A percentile compares a stretch with the other conserved stretches of the same genome.
phyloP scores from a whole-genome alignment of 2,797 vertebrate species.

The Carapus acus region DNA sequence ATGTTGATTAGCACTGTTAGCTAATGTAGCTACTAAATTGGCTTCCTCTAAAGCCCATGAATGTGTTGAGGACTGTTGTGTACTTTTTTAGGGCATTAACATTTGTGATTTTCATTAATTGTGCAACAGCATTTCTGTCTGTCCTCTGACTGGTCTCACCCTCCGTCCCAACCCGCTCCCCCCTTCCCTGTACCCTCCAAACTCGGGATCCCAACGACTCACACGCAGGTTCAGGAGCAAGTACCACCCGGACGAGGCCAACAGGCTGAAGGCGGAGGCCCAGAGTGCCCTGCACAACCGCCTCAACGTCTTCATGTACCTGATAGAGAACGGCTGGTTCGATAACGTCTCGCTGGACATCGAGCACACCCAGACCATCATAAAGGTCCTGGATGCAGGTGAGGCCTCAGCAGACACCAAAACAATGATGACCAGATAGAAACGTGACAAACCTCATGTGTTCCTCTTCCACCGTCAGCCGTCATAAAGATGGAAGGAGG shows the following conservation, averaged over 20 bases:
- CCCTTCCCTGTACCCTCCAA: slow-evolving; percentile 46
- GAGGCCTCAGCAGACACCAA: slow-evolving; percentile 4
- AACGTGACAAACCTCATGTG: slow-evolving; percentile 6
- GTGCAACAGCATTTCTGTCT: slow-evolving; percentile 29
- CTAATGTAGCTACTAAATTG: too few species aligned
- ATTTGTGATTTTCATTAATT: neutral
- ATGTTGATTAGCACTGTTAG: neutral
- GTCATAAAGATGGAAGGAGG: slow-evolving; percentile 97
- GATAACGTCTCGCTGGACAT: slow-evolving; percentile 84
- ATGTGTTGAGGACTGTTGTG: too few species aligned
- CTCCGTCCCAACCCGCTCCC: slow-evolving; percentile 51
- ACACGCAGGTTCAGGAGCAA: slow-evolving; percentile 87
- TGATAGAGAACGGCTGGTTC: slow-evolving; percentile 85
- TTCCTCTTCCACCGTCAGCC: slow-evolving; percentile 59
- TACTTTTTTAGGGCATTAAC: too few species aligned
- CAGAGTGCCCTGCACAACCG: slow-evolving; percentile 81
- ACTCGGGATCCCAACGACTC: slow-evolving; percentile 43
- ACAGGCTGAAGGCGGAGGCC: slow-evolving; percentile 78
- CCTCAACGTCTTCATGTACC: slow-evolving; percentile 78
- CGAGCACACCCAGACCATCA: slow-evolving; percentile 79
- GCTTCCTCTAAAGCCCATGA: slow-evolving; percentile 8
- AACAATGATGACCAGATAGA: neutral
- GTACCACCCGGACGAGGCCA: slow-evolving; percentile 89
- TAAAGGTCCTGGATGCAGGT: slow-evolving; percentile 90
- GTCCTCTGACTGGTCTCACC: slow-evolving; percentile 53